These are phyloP conservation scores for Nomada fabriciana DNA, from an alignment of 2,888 invertebrate species.

Conservation along the genomic window DNA sequence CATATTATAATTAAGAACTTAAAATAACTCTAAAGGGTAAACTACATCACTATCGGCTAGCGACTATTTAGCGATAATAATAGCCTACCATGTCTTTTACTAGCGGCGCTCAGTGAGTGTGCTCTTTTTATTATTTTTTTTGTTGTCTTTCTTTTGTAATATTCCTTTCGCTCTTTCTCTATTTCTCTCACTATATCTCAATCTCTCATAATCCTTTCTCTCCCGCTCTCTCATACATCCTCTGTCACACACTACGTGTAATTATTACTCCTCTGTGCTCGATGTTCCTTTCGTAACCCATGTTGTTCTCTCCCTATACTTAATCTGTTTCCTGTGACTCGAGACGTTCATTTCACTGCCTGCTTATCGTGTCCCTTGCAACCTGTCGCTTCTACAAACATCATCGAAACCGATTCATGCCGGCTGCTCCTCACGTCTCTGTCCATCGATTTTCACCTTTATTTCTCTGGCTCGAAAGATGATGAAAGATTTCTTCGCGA, in stretches of 20 bases:
- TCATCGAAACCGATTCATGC: conserved; percentile 36
- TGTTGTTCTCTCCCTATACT: conserved; percentile 33
- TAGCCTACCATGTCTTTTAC: conserved; percentile 79
- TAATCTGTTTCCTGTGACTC: conserved; percentile 18
- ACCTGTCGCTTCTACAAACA: conserved; percentile 52
- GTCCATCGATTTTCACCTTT: conserved; percentile 30
- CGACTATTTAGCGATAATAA: conserved; percentile 79
- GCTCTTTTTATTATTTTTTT: conserved; percentile 40
- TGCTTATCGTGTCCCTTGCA: conserved; percentile 53
- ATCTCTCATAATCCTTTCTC: conserved; percentile 15
- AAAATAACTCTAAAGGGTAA: conserved; percentile 81
- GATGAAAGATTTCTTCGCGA: not conserved
- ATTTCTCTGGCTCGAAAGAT: not conserved
- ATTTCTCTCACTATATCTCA: conserved; percentile 6
- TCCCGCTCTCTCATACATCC: conserved; percentile 20
- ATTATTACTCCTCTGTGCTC: conserved; percentile 50
- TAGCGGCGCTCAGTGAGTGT: conserved; percentile 76
- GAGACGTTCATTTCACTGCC: conserved; percentile 14
- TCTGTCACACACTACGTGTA: conserved; percentile 26
- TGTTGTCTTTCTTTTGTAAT: conserved; percentile 25
- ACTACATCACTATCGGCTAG: conserved; percentile 80
- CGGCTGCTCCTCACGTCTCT: conserved; percentile 46
- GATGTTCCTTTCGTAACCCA: conserved; percentile 48
- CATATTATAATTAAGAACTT: conserved; percentile 78
- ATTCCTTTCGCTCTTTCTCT: conserved; percentile 22